Evolutionary conservation across 1,140 invertebrate species (phyloP).

Genomic region (Ceratina japonica): DNA sequence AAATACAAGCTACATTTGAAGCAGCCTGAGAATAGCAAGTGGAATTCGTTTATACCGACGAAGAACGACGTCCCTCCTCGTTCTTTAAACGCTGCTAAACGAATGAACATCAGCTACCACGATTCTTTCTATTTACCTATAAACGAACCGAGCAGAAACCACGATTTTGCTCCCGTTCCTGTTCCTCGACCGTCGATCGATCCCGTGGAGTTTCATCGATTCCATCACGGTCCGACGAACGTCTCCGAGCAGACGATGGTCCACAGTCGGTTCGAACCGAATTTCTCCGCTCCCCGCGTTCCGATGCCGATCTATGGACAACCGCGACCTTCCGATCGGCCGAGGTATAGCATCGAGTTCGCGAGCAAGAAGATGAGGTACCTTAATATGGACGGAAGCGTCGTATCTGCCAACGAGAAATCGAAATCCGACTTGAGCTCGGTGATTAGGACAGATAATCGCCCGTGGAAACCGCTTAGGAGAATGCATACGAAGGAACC

Average conservation of each 20-base stretch:
- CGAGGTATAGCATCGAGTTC: conserved; percentile 20
- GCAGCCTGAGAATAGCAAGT: neutral
- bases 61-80: no score
- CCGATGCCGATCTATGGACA: neutral
- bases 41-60: neutral
- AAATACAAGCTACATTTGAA: conserved; percentile 2
- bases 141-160: neutral
- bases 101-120: neutral
- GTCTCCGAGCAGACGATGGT: neutral
- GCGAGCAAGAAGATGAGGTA: conserved; percentile 38
- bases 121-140: no score
- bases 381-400: conserved; percentile 26
- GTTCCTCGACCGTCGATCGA: neutral
- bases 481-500: no score
- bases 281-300: neutral
- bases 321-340: neutral
- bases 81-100: no score
- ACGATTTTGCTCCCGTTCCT: neutral
- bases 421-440: neutral
- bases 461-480: neutral
- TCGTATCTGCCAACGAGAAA: neutral
- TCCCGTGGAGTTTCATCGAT: neutral
- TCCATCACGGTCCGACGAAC: neutral
- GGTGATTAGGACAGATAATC: no score
- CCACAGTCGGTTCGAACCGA: neutral